Evolutionary conservation across 1,140 invertebrate genomes (phyloP), one percentile per base, ranked within the genome.

Genomic region (Mycetomoellerius zeteki): DNA sequence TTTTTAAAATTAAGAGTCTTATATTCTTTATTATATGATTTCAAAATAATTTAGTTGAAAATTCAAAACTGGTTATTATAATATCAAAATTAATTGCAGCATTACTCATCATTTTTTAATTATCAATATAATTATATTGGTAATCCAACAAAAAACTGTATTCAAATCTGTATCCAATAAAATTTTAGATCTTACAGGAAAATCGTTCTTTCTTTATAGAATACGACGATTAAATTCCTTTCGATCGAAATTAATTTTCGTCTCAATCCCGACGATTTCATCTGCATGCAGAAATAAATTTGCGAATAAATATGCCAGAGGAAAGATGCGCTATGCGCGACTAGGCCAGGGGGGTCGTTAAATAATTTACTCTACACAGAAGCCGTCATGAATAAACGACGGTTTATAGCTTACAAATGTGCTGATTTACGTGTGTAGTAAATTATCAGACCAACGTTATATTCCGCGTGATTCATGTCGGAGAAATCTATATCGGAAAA

Each of bases 341-440:
- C 80, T 84, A 75, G 37, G 56, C 54, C 69, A 24, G n/a, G 33
- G 69, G 33, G 69, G 80, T 84, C 80, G 80, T 84, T 84, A 84
- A 75, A 84, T 84, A 84, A 84, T 75, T 84, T 84, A 84, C 54
- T 43, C 69, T n/a, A 30, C 12, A 16, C 69, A 84, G 69, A 73
- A 75, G 27, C 69, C 24, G 27, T 84, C 80, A 60, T 84, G 69
- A 84, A 84, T 84, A 84, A 84, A 84, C 67, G 80, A 60, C 37
- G 69, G 80, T 84, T 84, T 84, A 84, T 75, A 75, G 72, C 80
- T 84, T 84, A 84, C 80, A 84, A 84, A 84, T 84, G 69, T 84
- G 54, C 80, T 84, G 80, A 84, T 84, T 84, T 84, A 84, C 69
- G 69, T 60, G 54, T 60, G 80, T 50, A 75, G 43, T 84, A 84